Percentiles rank a stretch among this genome's conserved stretches.
phyloP scores from a whole-genome alignment of 2,888 invertebrate genomes.

The Ditylenchus weischeri region DNA sequence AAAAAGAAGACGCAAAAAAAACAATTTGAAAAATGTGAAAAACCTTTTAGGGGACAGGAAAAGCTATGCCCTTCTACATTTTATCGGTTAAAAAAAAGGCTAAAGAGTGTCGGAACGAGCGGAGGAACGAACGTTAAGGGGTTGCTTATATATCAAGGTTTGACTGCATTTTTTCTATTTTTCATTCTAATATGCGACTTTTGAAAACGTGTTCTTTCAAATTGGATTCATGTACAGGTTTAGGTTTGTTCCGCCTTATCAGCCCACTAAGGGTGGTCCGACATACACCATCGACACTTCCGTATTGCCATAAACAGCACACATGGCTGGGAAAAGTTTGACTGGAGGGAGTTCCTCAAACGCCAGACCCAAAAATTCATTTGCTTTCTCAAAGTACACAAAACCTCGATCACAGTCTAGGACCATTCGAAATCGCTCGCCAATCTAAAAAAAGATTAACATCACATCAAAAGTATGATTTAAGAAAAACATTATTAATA shows the following conservation, averaged over 20 bases:
- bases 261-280: conserved; percentile 77
- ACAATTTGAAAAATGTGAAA: no score
- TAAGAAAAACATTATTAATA: conserved; percentile 55
- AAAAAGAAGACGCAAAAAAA: no score
- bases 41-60: no score
- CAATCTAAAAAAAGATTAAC: conserved; percentile 70
- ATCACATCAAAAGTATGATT: background rate
- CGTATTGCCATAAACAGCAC: conserved; percentile 97
- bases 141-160: no score
- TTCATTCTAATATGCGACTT: no score
- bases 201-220: no score
- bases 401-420: conserved; percentile 96
- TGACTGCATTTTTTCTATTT: no score
- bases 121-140: no score
- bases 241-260: conserved; percentile 1
- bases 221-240: no score
- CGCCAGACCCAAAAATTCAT: conserved; percentile 88
- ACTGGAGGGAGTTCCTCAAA: conserved; percentile 90
- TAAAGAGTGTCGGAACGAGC: no score
- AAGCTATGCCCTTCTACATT: no score
- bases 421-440: conserved; percentile 91
- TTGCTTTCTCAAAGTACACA: conserved; percentile 83
- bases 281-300: conserved; percentile 98
- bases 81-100: no score
- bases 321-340: conserved; percentile 87